Base-by-base conservation (phyloP, 1,140 invertebrate genomes). In the Idris sp. region DNA sequence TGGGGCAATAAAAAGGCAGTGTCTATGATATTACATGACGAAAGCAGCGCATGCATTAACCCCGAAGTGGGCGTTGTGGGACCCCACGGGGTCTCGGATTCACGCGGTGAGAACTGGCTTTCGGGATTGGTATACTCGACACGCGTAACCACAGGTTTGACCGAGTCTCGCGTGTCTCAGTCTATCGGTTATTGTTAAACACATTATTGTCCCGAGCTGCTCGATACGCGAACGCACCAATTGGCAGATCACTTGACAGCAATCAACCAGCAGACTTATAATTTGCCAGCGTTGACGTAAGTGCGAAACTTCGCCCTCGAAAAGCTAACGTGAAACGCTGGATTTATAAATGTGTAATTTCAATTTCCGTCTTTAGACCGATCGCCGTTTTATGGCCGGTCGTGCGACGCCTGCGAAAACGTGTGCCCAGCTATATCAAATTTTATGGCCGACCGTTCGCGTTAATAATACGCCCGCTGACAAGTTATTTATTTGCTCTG, bases 11-110 rank as follows among this genome's bases (percentile, higher is more conserved):
- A 80, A 78, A 71, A 74, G 35, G 28, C 61, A 14, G 58, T 79
- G 58, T 41, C 64, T 62, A 64, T 61, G 68, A 72, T 74, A 79
- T 77, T 69, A 74, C 58, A 44, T 67, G 51, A 73, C 44, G n/a
- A n/a, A n/a, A 33, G 41, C 64, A 59, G 69, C 61, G 64, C 59
- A 56, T 46, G 53, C 56, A 78, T 81, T 78, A 74, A 38, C 64
- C 41, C 62, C 44, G 54, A 28, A 38, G 68, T 80, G 79, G 79
- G 79, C 79, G 79, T 78, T 79, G 76, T 80, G 77, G 67, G 77
- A 81, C 71, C 65, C 71, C 67, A 78, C 59, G 30, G 68, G 56
- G 40, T 44, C 46, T 62, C 44, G 54, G 64, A 78, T 78, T 81
- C 78, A 76, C 73, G 73, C 51, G 48, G 65, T 76, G 53, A 61